phyloP scores from a whole-genome alignment of 2,888 invertebrate species.

The Rhopalosiphum nymphaeae region DNA sequence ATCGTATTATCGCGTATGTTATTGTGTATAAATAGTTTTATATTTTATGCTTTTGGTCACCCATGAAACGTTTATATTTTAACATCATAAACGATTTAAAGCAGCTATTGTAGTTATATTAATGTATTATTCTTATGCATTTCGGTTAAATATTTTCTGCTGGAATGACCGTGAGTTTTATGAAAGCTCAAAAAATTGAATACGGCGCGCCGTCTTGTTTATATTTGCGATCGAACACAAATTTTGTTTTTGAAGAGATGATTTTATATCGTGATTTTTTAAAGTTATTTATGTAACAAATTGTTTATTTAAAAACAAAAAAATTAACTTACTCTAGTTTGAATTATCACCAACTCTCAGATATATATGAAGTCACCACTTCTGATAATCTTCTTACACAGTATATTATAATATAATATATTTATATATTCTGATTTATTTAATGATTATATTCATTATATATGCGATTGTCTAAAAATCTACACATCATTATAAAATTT shows the following conservation, averaged over 20 bases:
- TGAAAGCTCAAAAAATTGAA: background rate
- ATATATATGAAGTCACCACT: background rate
- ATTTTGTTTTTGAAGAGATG: background rate
- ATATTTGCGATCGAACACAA: background rate
- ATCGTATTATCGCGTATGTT: background rate
- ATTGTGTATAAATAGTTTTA: background rate
- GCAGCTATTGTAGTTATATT: background rate
- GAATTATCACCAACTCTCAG: background rate
- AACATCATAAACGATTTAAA: background rate
- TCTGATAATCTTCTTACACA: background rate
- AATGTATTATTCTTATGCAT: background rate
- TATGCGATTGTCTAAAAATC: background rate
- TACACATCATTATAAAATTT: background rate
- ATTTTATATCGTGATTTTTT: too few species aligned
- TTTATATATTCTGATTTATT: background rate
- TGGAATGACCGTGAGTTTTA: background rate
- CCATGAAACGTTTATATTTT: background rate
- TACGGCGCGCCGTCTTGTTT: background rate
- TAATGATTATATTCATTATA: background rate
- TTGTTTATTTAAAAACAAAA: background rate
- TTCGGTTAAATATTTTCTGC: background rate
- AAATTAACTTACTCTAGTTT: background rate
- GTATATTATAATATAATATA: background rate
- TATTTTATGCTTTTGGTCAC: background rate
- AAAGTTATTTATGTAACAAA: background rate